Percentiles rank a stretch among this genome's conserved stretches.
Evolutionary conservation across 2,888 invertebrate species (phyloP).

Genomic region (Stenchaetothrips biformis): DNA sequence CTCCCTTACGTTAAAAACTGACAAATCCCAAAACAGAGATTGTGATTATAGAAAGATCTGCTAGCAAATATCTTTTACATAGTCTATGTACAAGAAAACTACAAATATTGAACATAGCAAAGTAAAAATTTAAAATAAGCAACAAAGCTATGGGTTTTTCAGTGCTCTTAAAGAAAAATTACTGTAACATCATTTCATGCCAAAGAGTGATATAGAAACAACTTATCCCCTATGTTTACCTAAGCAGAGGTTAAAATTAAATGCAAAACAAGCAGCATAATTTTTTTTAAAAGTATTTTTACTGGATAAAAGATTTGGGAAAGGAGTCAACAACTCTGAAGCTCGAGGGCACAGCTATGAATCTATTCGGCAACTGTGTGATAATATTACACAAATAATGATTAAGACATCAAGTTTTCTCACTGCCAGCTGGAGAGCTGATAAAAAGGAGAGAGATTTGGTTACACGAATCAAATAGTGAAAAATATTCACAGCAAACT

Average conservation of each 20-base stretch:
- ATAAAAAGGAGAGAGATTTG: neutral
- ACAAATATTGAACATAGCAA: neutral
- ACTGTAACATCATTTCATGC: neutral
- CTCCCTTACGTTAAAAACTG: neutral
- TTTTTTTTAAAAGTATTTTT: no score
- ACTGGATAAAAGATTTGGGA: neutral
- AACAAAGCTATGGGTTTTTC: neutral
- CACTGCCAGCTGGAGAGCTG: neutral
- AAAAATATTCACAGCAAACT: conserved; percentile 9
- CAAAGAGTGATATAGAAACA: neutral
- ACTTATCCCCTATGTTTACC: neutral
- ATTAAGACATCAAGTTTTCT: neutral
- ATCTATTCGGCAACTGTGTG: neutral
- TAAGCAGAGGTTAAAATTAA: neutral
- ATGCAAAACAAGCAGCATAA: neutral
- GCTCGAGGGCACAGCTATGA: neutral
- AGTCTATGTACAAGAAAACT: neutral
- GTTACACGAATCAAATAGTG: neutral
- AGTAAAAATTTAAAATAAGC: neutral
- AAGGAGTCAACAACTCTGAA: neutral
- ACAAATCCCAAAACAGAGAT: neutral
- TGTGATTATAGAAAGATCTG: neutral
- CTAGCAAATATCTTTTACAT: neutral
- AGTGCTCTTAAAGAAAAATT: neutral
- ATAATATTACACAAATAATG: neutral